Base-by-base conservation (phyloP, 2,797 vertebrate species). In the Cichlasoma orientale region DNA sequence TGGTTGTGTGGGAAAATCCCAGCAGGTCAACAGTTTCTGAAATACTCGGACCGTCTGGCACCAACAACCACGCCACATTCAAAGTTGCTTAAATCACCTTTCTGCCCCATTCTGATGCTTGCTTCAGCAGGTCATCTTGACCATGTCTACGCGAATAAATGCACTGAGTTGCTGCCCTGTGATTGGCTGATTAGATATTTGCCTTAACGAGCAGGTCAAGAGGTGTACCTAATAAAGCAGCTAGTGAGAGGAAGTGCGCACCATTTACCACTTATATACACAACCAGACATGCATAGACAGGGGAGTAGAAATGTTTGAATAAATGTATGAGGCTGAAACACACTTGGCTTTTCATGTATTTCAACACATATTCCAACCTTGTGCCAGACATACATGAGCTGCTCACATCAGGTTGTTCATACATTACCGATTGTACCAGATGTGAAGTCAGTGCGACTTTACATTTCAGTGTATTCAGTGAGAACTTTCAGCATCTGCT, bases 291-390 rank as follows among this genome's bases (percentile, higher is more conserved):
- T 50, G 18, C 68, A 56, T 63, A 74, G 68, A 78, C 5, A 54
- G 44, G 23, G 50, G 33, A 75, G 25, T 25, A 31, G 3, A 59
- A 21, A 21, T n/a, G n/a, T 74, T 21, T 71, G 38, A 83, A 79
- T 68, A 63, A 83, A 77, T 76, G 52, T 3, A 82, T 72, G 74
- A 81, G 56, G 63, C 52, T 58, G 59, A 78, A 78, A 74, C 38
- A 38, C 70, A 55, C 59, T 73, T 50, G 16, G 7, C 47, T 50
- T 50, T 50, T 50, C 12, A 38, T 61, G 58, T 38, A 6, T 19
- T 50, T 61, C 36, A 21, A 13, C 29, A 68, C 25, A 47, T 52
- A 27, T 19, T 50, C 63, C 47, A 52, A 3, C 25, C 18, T 38
- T 31, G 12, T 54, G 53, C 52, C 31, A 68, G 53, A 69, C 53